A percentile compares a stretch with the other conserved stretches of the same genome.
phyloP scores from a whole-genome alignment of 1,140 invertebrate genomes.

The Drosophila eugracilis region DNA sequence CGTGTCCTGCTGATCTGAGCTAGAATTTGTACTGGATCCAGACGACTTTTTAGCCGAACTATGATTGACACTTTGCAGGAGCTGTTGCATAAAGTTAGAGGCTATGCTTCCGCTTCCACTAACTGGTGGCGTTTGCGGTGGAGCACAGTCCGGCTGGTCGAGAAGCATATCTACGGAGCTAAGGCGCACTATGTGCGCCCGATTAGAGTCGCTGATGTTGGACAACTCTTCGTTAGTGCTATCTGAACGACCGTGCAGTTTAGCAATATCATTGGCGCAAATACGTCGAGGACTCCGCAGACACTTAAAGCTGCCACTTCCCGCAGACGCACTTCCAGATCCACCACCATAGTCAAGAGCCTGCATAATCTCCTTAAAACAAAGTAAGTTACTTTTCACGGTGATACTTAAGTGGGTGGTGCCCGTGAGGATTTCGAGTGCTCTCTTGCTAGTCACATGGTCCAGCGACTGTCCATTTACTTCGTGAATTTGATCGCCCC shows the following conservation, averaged over 20 bases:
- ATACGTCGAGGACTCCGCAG: slow-evolving; percentile 75
- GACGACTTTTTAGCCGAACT: slow-evolving; percentile 87
- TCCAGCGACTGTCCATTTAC: slow-evolving; percentile 98
- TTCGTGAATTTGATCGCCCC: slow-evolving; percentile 98
- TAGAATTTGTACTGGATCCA: slow-evolving; percentile 74
- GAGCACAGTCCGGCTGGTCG: slow-evolving; percentile 76
- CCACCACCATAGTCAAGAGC: slow-evolving; percentile 89
- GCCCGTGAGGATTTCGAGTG: slow-evolving; percentile 95
- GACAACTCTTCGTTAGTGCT: slow-evolving; percentile 67
- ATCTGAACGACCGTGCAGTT: slow-evolving; percentile 75
- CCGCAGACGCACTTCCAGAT: slow-evolving; percentile 27
- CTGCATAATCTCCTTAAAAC: slow-evolving; percentile 93
- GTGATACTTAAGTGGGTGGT: slow-evolving; percentile 98
- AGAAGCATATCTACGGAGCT: slow-evolving; percentile 80
- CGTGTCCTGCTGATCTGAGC: slow-evolving; percentile 85
- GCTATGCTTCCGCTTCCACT: slow-evolving; percentile 63
- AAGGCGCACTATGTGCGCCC: slow-evolving; percentile 71
- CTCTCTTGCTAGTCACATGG: slow-evolving; percentile 94
- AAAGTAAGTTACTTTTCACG: slow-evolving; percentile 97
- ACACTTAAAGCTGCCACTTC: slow-evolving; percentile 60
- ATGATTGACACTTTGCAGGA: slow-evolving; percentile 74
- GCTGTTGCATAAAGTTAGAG: slow-evolving; percentile 77
- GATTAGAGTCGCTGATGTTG: slow-evolving; percentile 34
- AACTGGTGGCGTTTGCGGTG: slow-evolving; percentile 64
- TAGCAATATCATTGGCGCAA: slow-evolving; percentile 84